Evolutionary conservation across 2,797 vertebrate genomes (phyloP).

Genomic region (Enteromius treurensis): DNA sequence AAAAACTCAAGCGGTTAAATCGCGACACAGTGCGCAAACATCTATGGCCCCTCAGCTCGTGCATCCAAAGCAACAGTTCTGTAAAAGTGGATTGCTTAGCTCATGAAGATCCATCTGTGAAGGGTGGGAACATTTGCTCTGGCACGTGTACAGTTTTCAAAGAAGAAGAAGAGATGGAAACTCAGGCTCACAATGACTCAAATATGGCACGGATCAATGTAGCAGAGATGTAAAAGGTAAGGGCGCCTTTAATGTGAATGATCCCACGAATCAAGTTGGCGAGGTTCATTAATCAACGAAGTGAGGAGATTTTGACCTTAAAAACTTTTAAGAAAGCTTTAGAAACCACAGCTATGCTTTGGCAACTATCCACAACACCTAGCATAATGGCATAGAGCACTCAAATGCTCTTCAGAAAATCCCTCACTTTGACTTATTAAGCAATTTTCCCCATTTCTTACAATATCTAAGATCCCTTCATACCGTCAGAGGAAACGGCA

Average conservation of each 20-base stretch:
- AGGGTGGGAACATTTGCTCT: neutral
- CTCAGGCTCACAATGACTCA: slow-evolving; percentile 2
- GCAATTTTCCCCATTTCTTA: neutral
- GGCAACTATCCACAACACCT: neutral
- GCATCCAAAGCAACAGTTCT: neutral
- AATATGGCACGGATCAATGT: neutral
- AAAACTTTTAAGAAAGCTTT: neutral
- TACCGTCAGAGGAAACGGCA: neutral
- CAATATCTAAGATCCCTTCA: neutral
- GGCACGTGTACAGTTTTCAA: neutral
- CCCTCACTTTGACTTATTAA: neutral
- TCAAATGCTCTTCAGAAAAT: neutral
- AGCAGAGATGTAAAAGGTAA: neutral
- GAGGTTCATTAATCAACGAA: neutral
- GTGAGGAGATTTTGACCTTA: neutral
- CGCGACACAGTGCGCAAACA: slow-evolving; percentile 57
- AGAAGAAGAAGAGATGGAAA: neutral
- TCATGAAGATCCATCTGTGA: neutral
- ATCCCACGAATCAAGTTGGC: neutral
- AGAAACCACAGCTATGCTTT: neutral
- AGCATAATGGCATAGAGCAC: neutral
- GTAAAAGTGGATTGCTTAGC: neutral
- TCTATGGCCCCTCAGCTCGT: neutral
- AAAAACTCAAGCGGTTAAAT: slow-evolving; percentile 48
- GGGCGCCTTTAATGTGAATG: neutral